phyloP scores from a whole-genome alignment of 2,888 invertebrate genomes.

The Dugesia japonica region DNA sequence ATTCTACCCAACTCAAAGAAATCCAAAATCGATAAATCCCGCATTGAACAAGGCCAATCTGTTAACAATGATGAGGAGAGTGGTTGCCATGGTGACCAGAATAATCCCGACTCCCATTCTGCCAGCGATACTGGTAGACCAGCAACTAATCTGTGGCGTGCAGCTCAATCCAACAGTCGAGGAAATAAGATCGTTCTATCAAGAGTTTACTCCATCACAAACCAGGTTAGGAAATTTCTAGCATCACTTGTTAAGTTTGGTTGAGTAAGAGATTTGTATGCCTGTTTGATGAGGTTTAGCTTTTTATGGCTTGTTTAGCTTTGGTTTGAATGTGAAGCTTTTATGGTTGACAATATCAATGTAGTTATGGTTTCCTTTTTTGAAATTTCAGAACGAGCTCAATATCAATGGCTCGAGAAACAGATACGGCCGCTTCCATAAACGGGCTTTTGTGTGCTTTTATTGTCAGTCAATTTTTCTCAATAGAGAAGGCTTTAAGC shows the following conservation, averaged over 20 bases:
- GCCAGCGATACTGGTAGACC: conserved; percentile 16
- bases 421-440: conserved; percentile 10
- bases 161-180: conserved; percentile 16
- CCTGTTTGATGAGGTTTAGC: conserved; percentile 10
- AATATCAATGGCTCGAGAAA: conserved; percentile 3
- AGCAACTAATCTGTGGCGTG: conserved; percentile 20
- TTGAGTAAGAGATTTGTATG: conserved; percentile 9
- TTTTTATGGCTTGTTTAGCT: not conserved
- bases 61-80: conserved; percentile 5
- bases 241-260: conserved; percentile 14
- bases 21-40: conserved; percentile 14
- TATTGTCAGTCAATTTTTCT: conserved; percentile 16
- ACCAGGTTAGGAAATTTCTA: conserved; percentile 16
- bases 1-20: conserved; percentile 20
- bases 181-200: conserved; percentile 20
- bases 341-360: not conserved
- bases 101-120: conserved; percentile 13
- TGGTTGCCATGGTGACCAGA: conserved; percentile 3
- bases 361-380: not conserved
- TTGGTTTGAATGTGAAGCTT: not conserved
- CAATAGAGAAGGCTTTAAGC: not conserved
- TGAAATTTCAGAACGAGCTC: not conserved
- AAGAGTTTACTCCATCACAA: conserved; percentile 20
- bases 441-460: conserved; percentile 9
- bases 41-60: conserved; percentile 20